A percentile compares a stretch with the other conserved stretches of the same genome.
phyloP scores from a whole-genome alignment of 1,140 invertebrate species.

The Ooceraea biroi region DNA sequence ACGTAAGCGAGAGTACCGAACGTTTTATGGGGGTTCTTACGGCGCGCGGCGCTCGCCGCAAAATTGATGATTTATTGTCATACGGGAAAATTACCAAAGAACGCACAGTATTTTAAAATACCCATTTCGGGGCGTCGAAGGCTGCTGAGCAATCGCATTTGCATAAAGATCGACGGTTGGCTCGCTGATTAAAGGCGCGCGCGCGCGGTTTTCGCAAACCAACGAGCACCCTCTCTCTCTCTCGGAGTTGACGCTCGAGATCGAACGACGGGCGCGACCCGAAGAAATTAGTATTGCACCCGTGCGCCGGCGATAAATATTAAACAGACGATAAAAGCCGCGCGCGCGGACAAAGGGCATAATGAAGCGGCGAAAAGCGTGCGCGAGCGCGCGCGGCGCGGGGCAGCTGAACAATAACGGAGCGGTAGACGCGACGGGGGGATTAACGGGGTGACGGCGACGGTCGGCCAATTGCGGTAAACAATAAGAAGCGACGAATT shows the following conservation, averaged over 20 bases:
- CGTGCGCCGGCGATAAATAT: conserved; percentile 68
- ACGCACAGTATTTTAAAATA: neutral
- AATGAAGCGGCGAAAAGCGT: conserved; percentile 67
- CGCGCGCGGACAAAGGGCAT: conserved; percentile 63
- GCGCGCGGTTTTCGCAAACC: conserved; percentile 44
- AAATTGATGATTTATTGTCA: neutral
- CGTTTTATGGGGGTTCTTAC: neutral
- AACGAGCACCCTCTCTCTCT: conserved; percentile 20
- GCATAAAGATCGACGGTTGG: conserved; percentile 36
- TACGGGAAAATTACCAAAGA: neutral
- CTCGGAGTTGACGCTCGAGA: conserved; percentile 44
- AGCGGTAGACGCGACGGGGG: conserved; percentile 22
- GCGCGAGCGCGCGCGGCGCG: neutral
- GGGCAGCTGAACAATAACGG: conserved; percentile 62
- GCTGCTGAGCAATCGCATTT: conserved; percentile 5
- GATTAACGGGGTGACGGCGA: neutral
- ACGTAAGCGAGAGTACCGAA: neutral
- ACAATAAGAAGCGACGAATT: conserved; percentile 73
- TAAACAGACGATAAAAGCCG: conserved; percentile 65
- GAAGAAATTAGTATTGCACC: conserved; percentile 67
- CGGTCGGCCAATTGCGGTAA: conserved; percentile 71
- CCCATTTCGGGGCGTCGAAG: neutral
- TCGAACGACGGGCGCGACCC: conserved; percentile 60
- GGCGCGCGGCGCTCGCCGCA: neutral
- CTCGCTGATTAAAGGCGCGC: conserved; percentile 40